Evolutionary conservation across 2,113 vertebrate species (phyloP).

Genomic region (Carollia perspicillata): DNA sequence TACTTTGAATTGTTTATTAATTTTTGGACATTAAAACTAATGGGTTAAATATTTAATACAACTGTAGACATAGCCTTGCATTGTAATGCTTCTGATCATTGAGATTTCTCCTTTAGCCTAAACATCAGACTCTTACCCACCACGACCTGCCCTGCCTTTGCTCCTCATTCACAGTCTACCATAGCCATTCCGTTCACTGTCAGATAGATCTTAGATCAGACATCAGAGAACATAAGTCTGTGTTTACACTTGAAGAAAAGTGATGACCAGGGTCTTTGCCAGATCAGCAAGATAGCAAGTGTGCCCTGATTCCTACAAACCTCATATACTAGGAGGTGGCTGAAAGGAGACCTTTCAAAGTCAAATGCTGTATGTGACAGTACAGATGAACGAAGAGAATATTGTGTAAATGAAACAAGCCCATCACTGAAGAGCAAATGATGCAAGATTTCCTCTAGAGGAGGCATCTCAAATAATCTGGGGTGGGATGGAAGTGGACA

Average conservation of each 20-base stretch:
- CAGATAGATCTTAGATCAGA: not conserved
- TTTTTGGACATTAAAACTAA: not conserved
- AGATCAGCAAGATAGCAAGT: not conserved
- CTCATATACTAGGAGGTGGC: not conserved
- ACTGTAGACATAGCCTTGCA: not conserved
- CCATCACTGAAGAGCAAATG: not conserved
- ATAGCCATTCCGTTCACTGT: not conserved
- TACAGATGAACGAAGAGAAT: not conserved
- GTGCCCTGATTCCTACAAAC: not conserved
- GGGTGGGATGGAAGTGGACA: not conserved
- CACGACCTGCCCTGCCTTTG: accelerated
- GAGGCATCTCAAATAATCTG: not conserved
- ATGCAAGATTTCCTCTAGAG: not conserved
- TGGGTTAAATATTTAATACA: not conserved
- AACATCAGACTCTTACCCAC: not conserved
- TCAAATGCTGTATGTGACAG: not conserved
- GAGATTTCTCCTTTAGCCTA: not conserved
- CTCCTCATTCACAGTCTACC: not conserved
- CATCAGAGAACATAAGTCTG: not conserved
- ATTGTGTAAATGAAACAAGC: not conserved
- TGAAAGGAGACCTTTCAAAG: not conserved
- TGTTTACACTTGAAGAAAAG: not conserved
- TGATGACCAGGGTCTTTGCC: not conserved
- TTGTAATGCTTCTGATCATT: not conserved
- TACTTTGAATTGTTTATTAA: not conserved